Evolutionary conservation across 2,797 vertebrate species (phyloP), one percentile per base, ranked within the genome.

Genomic region (Hapalemur alaotrensis): DNA sequence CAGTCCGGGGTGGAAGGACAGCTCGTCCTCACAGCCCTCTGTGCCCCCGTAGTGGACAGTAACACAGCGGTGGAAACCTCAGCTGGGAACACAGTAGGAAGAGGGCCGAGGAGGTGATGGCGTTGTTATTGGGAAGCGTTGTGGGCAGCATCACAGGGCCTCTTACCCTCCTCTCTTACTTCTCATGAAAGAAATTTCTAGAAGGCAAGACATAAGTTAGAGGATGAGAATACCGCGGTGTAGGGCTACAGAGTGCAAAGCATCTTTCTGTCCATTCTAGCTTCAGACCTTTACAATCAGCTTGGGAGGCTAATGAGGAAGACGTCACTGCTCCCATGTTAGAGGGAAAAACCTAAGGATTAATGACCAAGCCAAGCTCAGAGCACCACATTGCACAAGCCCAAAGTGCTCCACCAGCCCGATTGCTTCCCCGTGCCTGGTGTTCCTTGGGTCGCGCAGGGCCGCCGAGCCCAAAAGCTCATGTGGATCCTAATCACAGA

Each of bases 201-300:
- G 10, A 30, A 48, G 43, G 46, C 83, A 65, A 41, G 43, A 72
- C 20, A 7, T 6, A 13, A 13, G 7, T 20, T 15, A 46, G 38
- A 20, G 15, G 15, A 2, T 1, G 7, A 83, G 32, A 35, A 52
- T 5, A 9, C 20, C 0, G 0, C 5, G 4, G 4, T 8, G 4
- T 6, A 7, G 48, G 70, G 32, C 35, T 13, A 10, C 6, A 3
- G 23, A 5, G 10, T n/a, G 25, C 48, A 25, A 52, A 23, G 20
- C 20, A 17, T 9, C 43, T 52, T n/a, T 13, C 41, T 46, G 79
- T 18, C 50, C 7, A 10, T 4, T 6, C 11, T 30, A 43, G 25
- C 79, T 61, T 9, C 4, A 17, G 65, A 28, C 17, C 48, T 18
- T 91, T 14, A 9, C 6, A 3, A 22, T 20, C n/a, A 4, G 30